Evolutionary conservation across 2,113 vertebrate species (phyloP), one percentile per base, ranked within the genome.

Genomic region (Leucosticte australis): DNA sequence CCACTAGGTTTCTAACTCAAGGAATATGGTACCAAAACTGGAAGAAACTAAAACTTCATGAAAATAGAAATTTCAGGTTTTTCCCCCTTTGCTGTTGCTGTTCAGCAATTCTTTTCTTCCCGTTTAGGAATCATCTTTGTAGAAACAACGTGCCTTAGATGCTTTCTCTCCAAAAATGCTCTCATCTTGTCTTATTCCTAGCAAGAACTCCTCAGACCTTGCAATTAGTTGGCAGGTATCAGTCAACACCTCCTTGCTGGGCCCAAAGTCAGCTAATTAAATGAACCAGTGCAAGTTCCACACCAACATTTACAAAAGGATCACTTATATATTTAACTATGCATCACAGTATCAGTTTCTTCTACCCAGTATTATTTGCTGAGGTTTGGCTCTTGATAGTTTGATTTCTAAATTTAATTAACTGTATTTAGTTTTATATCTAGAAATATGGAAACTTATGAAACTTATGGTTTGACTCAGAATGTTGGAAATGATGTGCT

Each of bases 31-130:
- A 84, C 4, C 30, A 82, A 63, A 84, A 63, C 13, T 46, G n/a
- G 13, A 78, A 91, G 39, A 77, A 91, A 93, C 6, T 42, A 47
- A 6, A 41, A 69, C 7, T 46, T 70, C 22, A 70, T 41, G 9
- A 78, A 87, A 87, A 57, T 0, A 78, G 15, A 42, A 18, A 31
- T 19, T 75, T 55, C 69, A 63, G 8, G 12, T 60, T 59, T 68
- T 35, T 2, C 11, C 1, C 15, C 3, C 2, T n/a, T 49, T 37
- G 28, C 14, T 70, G 13, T 28, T 65, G 20, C 14, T 8, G 1
- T 59, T 90, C 21, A 71, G 30, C 31, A 47, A 52, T 68, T 24
- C 3, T 75, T 79, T 53, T 62, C 37, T 52, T 62, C 8, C 8
- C 35, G 15, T 42, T 95, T 71, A 46, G 23, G 41, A 28, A 64